Percentiles rank a stretch among this genome's conserved stretches.
phyloP scores from a whole-genome alignment of 2,888 invertebrate species.

The Parthenolecanium corni region DNA sequence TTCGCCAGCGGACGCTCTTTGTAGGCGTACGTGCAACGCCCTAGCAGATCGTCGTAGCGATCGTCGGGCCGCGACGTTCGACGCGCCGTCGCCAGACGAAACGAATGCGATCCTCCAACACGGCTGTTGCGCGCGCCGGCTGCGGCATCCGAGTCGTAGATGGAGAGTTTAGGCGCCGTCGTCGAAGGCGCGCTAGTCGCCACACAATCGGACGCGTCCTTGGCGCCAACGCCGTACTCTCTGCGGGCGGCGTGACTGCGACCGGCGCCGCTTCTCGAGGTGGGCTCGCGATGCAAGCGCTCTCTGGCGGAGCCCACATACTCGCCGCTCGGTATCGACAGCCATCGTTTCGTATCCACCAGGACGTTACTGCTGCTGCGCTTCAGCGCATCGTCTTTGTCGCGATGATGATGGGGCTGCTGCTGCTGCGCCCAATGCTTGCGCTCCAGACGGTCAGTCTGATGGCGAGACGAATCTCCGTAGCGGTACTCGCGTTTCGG shows the following conservation, averaged over 20 bases:
- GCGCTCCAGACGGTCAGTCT: too few relatives aligned
- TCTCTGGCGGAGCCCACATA: too few relatives aligned
- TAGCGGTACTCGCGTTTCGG: too few relatives aligned
- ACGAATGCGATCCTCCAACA: not conserved
- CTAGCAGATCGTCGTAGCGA: slow-evolving; percentile 46
- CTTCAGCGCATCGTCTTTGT: too few relatives aligned
- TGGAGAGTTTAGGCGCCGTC: slow-evolving; percentile 34
- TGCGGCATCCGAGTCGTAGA: not conserved
- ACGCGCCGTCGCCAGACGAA: slow-evolving; percentile 43
- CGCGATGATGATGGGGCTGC: too few relatives aligned
- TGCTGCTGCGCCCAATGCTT: too few relatives aligned
- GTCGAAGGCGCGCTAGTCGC: slow-evolving; percentile 34
- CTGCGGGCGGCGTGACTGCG: not conserved
- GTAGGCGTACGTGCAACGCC: not conserved
- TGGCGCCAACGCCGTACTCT: not conserved
- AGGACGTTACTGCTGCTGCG: too few relatives aligned
- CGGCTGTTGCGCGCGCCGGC: not conserved
- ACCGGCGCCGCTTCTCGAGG: not conserved
- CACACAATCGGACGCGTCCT: slow-evolving; percentile 35
- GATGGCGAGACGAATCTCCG: too few relatives aligned
- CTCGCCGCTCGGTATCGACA: too few relatives aligned
- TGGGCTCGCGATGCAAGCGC: too few relatives aligned
- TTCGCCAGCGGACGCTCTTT: slow-evolving; percentile 43
- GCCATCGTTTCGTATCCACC: too few relatives aligned
- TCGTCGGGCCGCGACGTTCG: slow-evolving; percentile 62